Conservation (phyloP, 1,140 invertebrate species). For the Cotesia chilonis region DNA sequence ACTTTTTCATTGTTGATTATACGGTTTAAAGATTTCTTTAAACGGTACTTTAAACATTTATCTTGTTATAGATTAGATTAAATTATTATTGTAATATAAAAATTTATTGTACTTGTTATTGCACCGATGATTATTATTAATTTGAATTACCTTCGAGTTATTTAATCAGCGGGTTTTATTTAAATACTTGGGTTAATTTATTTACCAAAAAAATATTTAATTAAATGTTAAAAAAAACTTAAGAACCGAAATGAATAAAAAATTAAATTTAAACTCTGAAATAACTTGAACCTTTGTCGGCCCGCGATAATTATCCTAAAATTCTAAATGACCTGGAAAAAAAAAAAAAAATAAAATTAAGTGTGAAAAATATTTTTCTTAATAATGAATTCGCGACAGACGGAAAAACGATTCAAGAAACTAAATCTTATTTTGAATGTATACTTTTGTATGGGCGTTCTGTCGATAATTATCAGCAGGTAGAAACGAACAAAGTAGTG, state of each 20-base stretch:
- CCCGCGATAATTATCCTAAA: background rate
- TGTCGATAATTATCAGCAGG: conserved; percentile 56
- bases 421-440: background rate
- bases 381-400: conserved; percentile 15
- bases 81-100: too few relatives aligned
- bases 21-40: too few relatives aligned
- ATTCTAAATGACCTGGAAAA: background rate
- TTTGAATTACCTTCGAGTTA: too few relatives aligned
- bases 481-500: conserved; percentile 42
- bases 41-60: too few relatives aligned
- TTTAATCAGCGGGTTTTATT: background rate
- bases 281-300: too few relatives aligned
- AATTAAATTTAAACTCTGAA: background rate
- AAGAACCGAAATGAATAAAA: background rate
- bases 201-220: background rate
- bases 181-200: background rate
- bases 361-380: conserved; percentile 13
- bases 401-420: conserved; percentile 36
- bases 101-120: too few relatives aligned
- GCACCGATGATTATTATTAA: too few relatives aligned
- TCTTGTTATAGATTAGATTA: too few relatives aligned
- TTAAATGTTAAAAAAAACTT: too few relatives aligned
- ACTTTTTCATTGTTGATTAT: too few relatives aligned
- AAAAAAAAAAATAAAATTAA: background rate
- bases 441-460: conserved; percentile 42